A percentile compares a stretch with the other conserved stretches of the same genome.
phyloP scores from a whole-genome alignment of 1,140 invertebrate genomes.

The Ceratosolen solmsi region DNA sequence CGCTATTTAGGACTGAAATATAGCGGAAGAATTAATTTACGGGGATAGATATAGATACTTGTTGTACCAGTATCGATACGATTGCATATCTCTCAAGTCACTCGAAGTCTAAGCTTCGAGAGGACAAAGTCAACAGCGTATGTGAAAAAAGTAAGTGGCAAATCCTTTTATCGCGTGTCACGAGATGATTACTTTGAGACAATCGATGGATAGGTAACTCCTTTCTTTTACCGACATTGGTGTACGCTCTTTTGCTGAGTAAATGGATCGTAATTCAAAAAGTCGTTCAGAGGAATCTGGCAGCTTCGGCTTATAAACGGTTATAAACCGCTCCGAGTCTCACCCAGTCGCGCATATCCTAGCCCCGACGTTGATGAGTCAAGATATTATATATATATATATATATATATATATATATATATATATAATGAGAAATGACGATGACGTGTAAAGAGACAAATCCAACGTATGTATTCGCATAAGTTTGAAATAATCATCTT shows the following conservation, averaged over 20 bases:
- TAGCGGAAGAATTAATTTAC: slow-evolving; percentile 13
- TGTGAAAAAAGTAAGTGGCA: slow-evolving; percentile 15
- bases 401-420: too few species aligned
- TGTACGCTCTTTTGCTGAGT: slow-evolving; percentile 37
- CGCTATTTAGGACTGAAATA: too few species aligned
- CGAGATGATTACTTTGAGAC: slow-evolving; percentile 40
- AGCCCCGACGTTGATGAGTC: slow-evolving; percentile 7
- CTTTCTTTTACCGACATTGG: not conserved
- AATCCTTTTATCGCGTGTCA: slow-evolving; percentile 51
- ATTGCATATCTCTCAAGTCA: slow-evolving; percentile 6
- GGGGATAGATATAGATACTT: slow-evolving; percentile 13
- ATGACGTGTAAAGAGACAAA: not conserved
- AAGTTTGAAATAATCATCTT: too few species aligned
- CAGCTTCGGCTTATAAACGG: slow-evolving; percentile 50
- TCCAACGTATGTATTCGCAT: not conserved
- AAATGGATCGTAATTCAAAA: slow-evolving; percentile 51
- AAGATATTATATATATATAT: not conserved
- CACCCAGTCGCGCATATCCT: not conserved
- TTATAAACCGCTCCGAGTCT: slow-evolving; percentile 48
- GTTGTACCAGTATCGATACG: not conserved
- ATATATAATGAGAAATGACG: too few species aligned
- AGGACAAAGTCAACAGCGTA: slow-evolving; percentile 12
- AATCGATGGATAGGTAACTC: slow-evolving; percentile 43
- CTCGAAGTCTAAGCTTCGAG: not conserved
- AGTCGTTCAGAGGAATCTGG: slow-evolving; percentile 50